Evolutionary conservation across 2,797 vertebrate genomes (phyloP).

Genomic region (Paramormyrops hopkinsi): DNA sequence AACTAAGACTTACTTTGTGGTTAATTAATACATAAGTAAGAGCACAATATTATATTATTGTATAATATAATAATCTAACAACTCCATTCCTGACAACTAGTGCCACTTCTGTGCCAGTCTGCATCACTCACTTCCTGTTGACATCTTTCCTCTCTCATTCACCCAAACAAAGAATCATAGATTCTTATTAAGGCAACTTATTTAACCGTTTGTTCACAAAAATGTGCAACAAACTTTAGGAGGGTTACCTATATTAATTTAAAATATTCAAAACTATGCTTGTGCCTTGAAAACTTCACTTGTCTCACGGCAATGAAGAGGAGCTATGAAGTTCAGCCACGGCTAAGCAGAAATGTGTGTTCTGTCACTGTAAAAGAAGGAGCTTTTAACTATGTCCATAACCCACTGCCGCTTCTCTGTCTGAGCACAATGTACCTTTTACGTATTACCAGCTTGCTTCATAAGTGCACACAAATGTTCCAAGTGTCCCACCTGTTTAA

Average conservation of each 20-base stretch:
- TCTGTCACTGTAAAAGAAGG: conserved; percentile 7
- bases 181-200: neutral
- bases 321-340: neutral
- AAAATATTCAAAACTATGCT: neutral
- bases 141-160: neutral
- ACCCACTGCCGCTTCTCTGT: conserved; percentile 59
- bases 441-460: conserved; percentile 47
- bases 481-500: conserved; percentile 48
- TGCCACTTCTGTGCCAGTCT: neutral
- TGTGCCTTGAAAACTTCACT: neutral
- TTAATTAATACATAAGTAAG: neutral
- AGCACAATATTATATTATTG: neutral
- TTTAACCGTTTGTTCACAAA: neutral
- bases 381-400: conserved; percentile 59
- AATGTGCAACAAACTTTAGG: neutral
- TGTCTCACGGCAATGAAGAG: neutral
- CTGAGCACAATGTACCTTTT: conserved; percentile 44
- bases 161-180: neutral
- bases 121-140: neutral
- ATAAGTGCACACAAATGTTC: conserved; percentile 48
- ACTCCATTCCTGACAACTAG: neutral
- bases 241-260: neutral
- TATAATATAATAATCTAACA: neutral
- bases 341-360: neutral
- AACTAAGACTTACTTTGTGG: neutral